phyloP scores from a whole-genome alignment of 2,113 vertebrate genomes.

The Cynocephalus volans region DNA sequence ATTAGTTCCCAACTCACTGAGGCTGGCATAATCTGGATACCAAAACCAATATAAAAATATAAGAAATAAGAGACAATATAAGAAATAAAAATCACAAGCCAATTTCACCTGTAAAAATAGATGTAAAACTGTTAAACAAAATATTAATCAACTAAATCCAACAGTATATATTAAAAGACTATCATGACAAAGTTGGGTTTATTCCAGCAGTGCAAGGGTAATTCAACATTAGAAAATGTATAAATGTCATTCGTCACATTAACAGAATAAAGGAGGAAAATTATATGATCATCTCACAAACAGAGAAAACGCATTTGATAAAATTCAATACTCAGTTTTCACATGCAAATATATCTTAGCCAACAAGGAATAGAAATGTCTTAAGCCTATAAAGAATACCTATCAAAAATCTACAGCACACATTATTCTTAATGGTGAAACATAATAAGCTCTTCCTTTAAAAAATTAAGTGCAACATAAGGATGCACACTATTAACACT shows the following conservation, averaged over 20 bases:
- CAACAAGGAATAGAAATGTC: conserved; percentile 12
- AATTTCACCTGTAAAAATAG: neutral
- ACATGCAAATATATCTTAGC: neutral
- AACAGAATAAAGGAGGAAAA: conserved; percentile 27
- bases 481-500: neutral
- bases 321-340: conserved; percentile 32
- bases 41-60: neutral
- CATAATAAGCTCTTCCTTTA: neutral
- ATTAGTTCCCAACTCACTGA: neutral
- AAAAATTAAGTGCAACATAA: conserved; percentile 52
- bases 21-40: neutral
- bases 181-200: neutral
- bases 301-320: neutral
- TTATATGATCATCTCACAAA: neutral
- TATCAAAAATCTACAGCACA: neutral
- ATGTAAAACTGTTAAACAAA: conserved; percentile 15
- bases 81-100: conserved; percentile 33
- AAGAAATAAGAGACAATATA: neutral
- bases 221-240: conserved; percentile 19
- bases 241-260: conserved; percentile 2
- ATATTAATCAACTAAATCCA: conserved; percentile 44
- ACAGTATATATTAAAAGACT: neutral
- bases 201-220: neutral
- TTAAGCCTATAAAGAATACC: neutral
- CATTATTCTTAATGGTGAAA: conserved; percentile 15